These are phyloP conservation scores for Channa striata DNA, from an alignment of 2,797 vertebrate genomes.

Conservation along the genomic window DNA sequence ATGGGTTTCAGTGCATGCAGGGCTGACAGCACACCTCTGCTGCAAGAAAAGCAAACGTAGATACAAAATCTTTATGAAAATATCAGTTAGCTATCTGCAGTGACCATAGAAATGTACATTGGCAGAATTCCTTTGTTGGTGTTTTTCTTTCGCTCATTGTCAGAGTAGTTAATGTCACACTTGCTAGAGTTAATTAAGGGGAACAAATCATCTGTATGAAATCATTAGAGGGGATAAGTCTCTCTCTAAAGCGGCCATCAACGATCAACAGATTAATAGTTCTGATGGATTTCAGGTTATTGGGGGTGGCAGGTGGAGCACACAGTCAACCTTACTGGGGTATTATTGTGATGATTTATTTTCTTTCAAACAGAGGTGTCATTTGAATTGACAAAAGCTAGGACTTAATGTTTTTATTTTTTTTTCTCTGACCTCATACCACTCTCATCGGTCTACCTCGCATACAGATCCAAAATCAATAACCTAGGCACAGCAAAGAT, in stretches of 20 bases:
- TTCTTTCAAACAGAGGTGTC: constrained; percentile 17
- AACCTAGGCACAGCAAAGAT: constrained; percentile 60
- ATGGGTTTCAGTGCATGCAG: neutral
- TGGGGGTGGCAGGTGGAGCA: constrained; percentile 27
- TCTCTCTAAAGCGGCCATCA: neutral
- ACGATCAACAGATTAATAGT: neutral
- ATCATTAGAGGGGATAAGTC: neutral
- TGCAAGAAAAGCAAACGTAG: neutral
- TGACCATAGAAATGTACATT: no score
- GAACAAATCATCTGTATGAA: constrained; percentile 1
- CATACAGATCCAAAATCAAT: constrained; percentile 68
- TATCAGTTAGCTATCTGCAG: no score
- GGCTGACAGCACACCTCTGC: neutral
- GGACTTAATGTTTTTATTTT: neutral
- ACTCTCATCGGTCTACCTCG: constrained; percentile 49
- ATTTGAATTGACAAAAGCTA: constrained; percentile 30
- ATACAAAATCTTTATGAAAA: no score
- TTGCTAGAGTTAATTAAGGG: neutral
- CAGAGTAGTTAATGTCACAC: neutral
- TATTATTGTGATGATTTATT: constrained; percentile 38
- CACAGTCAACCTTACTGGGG: constrained; percentile 3
- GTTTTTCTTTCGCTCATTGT: neutral
- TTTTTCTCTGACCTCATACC: constrained; percentile 33
- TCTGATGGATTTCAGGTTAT: constrained; percentile 34
- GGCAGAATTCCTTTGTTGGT: neutral